Base-by-base conservation (phyloP, 2,113 vertebrate genomes). In the Ceuthmochares aereus region DNA sequence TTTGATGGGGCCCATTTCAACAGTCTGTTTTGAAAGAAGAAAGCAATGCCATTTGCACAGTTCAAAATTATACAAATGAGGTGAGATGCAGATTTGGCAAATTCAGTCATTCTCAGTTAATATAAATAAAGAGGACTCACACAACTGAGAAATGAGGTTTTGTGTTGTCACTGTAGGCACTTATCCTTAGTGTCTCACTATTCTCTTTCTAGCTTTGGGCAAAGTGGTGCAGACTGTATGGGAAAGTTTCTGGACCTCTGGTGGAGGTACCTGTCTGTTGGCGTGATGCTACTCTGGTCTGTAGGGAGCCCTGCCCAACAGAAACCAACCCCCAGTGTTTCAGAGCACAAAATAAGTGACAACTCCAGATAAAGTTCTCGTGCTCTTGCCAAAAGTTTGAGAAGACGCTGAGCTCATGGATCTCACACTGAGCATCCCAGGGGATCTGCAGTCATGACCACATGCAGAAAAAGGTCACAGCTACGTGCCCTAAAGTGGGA, bases 361-460 rank as follows among this genome's bases (percentile, higher is more conserved):
- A 55, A 66, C 74, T 42, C 54, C 64, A 51, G 60, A 20, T n/a
- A 2, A 84, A 55, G n/a, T 72, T 67, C 45, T 67, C 40, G 19
- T 54, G 23, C 12, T 63, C 27, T 32, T 59, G 36, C 14, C 40
- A 45, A 74, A 66, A 25, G 25, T 62, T 82, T 70, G 59, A 54
- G 59, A 68, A 73, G 45, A 26, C 10, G 3, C 49, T 29, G 73
- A 84, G 45, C 55, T 89, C 14, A 7, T 40, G 37, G 16, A 49
- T 54, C 62, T 91, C 25, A 26, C 23, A 12, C 9, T 0, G 0
- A n/a, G 52, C 27, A 37, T 27, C 27, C 7, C 20, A 21, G 2
- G 18, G 37, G 3, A 6, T 47, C 32, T 72, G 54, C 42, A 73
- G 40, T 21, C 59, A 52, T 4, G n/a, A 47, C 5, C 7, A 25